phyloP scores from a whole-genome alignment of 2,113 vertebrate genomes.

The Boulengeromyrus knoepffleri region DNA sequence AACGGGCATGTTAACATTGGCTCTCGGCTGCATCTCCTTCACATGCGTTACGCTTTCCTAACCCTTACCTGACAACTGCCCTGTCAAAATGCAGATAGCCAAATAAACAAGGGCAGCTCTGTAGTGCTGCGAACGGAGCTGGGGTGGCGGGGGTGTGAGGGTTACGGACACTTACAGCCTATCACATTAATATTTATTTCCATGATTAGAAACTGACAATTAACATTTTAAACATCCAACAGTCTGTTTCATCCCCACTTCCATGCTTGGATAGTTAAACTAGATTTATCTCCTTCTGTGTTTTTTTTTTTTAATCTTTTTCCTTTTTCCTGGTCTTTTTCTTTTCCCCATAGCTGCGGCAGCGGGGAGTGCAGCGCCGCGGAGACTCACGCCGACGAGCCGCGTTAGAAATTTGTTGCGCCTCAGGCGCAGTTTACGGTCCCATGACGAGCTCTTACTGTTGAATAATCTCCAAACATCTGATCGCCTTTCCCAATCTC shows the following conservation, averaged over 20 bases:
- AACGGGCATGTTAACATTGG: background rate
- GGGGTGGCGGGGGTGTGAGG: background rate
- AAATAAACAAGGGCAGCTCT: background rate
- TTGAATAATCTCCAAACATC: slow-evolving; percentile 19
- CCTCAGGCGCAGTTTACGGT: slow-evolving; percentile 6
- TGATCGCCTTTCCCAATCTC: slow-evolving; percentile 20
- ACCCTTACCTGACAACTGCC: slow-evolving; percentile 8
- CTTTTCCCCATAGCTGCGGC: background rate
- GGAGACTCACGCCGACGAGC: background rate
- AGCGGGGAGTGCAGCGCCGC: background rate
- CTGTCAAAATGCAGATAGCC: slow-evolving; percentile 15
- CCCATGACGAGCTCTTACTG: slow-evolving; percentile 7
- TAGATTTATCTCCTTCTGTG: slow-evolving; percentile 27
- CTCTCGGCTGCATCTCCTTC: background rate
- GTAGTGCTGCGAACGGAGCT: background rate
- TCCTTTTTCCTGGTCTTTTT: background rate
- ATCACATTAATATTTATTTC: slow-evolving; percentile 35
- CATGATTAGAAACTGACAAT: slow-evolving; percentile 34
- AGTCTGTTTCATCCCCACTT: slow-evolving; percentile 27
- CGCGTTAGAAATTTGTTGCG: slow-evolving; percentile 13
- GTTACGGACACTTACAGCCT: slow-evolving; percentile 26
- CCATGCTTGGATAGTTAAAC: slow-evolving; percentile 27
- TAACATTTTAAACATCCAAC: slow-evolving; percentile 30
- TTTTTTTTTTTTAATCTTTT: background rate
- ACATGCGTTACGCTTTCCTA: background rate